phyloP scores from a whole-genome alignment of 2,888 invertebrate species.

The Lathronympha strigana region DNA sequence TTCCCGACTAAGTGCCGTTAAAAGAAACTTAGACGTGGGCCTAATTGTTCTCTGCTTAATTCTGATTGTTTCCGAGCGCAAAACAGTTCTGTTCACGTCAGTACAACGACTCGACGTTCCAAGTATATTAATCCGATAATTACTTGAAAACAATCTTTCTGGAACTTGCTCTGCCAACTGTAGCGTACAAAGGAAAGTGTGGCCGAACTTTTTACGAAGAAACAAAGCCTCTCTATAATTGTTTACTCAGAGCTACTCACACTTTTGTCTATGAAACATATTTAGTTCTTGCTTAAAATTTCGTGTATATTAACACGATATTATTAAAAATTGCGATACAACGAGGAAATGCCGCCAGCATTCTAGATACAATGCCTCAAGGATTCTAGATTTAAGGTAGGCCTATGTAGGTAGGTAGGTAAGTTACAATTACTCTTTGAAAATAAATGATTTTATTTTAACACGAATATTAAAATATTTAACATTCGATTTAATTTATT shows the following conservation, averaged over 20 bases:
- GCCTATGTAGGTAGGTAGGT: too few species aligned
- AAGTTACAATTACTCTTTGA: too few species aligned
- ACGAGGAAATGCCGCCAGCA: too few species aligned
- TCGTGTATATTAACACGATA: background rate
- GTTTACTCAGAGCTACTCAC: conserved; percentile 56
- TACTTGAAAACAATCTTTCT: conserved; percentile 80
- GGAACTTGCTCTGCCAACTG: conserved; percentile 64
- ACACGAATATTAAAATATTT: too few species aligned
- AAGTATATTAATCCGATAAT: conserved; percentile 82
- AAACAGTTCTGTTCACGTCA: conserved; percentile 75
- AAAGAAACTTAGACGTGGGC: conserved; percentile 82
- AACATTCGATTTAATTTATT: too few species aligned
- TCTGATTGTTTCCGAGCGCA: conserved; percentile 80
- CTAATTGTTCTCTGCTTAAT: conserved; percentile 79
- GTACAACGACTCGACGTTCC: conserved; percentile 66
- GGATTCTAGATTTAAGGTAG: too few species aligned
- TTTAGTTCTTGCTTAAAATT: conserved; percentile 27
- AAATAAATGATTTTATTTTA: too few species aligned
- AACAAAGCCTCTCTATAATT: conserved; percentile 71
- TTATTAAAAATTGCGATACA: too few species aligned
- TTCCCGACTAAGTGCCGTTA: conserved; percentile 78
- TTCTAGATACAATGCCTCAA: too few species aligned
- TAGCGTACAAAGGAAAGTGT: conserved; percentile 64
- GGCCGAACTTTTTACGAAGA: conserved; percentile 70
- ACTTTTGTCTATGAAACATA: conserved; percentile 44